Evolutionary conservation across 2,888 invertebrate species (phyloP).

Genomic region (Tetragonula carbonaria): DNA sequence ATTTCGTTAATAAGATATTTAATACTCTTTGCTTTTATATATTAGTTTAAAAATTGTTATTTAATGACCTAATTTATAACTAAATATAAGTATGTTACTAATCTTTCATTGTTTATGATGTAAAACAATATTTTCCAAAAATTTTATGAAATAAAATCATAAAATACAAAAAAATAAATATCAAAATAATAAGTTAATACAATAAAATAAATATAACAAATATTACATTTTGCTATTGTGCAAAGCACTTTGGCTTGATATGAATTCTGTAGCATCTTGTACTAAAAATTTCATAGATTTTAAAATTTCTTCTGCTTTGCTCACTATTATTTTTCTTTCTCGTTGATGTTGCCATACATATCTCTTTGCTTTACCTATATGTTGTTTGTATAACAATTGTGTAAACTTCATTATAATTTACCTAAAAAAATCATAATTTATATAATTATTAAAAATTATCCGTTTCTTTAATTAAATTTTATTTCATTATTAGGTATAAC

Average conservation of each 20-base stretch:
- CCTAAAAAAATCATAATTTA: conserved; percentile 40
- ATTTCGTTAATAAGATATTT: not conserved
- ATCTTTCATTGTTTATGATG: not conserved
- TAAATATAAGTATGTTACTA: not conserved
- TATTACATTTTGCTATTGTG: conserved; percentile 42
- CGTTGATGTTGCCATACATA: conserved; percentile 90
- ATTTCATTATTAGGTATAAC: not conserved
- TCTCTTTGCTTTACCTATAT: conserved; percentile 90
- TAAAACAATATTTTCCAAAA: not conserved
- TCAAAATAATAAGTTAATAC: not conserved
- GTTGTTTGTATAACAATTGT: conserved; percentile 87
- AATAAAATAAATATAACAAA: conserved; percentile 6
- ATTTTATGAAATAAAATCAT: not conserved
- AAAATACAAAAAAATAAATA: conserved; percentile 13
- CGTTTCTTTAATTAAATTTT: not conserved
- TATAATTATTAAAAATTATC: not conserved
- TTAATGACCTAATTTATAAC: not conserved
- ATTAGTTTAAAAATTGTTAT: not conserved
- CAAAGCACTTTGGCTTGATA: conserved; percentile 74
- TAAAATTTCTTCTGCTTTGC: conserved; percentile 86
- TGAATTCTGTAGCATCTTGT: conserved; percentile 87
- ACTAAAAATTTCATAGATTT: conserved; percentile 86
- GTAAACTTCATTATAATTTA: conserved; percentile 87
- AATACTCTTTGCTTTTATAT: not conserved
- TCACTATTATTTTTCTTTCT: conserved; percentile 86